Evolutionary conservation across 2,113 vertebrate genomes (phyloP).

Genomic region (Lates calcarifer): DNA sequence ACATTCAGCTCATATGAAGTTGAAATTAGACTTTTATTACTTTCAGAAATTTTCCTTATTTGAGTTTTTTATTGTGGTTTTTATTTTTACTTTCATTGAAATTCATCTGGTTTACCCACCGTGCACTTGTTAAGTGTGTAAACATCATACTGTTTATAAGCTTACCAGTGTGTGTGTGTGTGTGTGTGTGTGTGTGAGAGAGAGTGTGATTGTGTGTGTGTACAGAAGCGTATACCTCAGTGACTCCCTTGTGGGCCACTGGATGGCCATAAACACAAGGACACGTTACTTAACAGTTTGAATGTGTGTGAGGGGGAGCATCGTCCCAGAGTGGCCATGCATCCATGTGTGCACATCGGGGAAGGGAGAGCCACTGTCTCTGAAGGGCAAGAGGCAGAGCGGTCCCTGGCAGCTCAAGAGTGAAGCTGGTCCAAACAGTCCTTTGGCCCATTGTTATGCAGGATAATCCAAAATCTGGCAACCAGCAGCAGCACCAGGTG

Average conservation of each 20-base stretch:
- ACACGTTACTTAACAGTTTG: conserved; percentile 77
- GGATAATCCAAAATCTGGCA: conserved; percentile 76
- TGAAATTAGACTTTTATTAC: conserved; percentile 42
- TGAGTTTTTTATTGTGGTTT: conserved; percentile 54
- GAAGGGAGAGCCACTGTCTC: conserved; percentile 56
- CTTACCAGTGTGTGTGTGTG: conserved; percentile 29
- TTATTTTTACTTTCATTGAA: conserved; percentile 35
- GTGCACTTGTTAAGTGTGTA: conserved; percentile 53
- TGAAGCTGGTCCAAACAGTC: conserved; percentile 64
- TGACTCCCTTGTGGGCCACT: conserved; percentile 61
- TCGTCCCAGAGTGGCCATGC: conserved; percentile 54
- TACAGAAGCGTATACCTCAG: conserved; percentile 39
- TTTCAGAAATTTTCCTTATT: conserved; percentile 6
- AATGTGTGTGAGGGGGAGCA: conserved; percentile 56
- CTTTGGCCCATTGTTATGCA: conserved; percentile 72
- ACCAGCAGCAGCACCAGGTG: conserved; percentile 67
- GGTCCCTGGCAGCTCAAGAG: conserved; percentile 51
- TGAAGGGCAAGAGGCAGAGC: conserved; percentile 71
- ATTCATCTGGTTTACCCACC: conserved; percentile 63
- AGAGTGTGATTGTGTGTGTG: conserved; percentile 30
- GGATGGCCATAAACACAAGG: conserved; percentile 76
- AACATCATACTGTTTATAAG: conserved; percentile 24
- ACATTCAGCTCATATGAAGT: conserved; percentile 3
- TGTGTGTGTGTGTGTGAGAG: neutral
- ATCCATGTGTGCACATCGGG: conserved; percentile 56